These are phyloP conservation scores for Sycophila texana DNA, from an alignment of 2,888 invertebrate genomes.

Conservation along the genomic window DNA sequence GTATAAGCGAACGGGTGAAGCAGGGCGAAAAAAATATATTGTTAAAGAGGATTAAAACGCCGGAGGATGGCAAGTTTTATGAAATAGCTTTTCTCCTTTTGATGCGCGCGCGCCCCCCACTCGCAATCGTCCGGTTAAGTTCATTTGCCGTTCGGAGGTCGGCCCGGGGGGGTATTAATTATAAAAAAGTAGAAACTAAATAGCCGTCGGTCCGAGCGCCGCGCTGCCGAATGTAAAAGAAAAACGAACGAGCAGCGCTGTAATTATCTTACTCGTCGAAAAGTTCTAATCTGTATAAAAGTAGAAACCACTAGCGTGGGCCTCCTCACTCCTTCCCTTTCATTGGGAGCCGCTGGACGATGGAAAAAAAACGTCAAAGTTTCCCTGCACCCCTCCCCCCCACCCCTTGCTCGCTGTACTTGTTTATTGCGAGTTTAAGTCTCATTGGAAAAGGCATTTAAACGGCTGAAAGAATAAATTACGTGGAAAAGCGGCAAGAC, in stretches of 20 bases:
- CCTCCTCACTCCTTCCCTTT: conserved; percentile 52
- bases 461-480: not conserved
- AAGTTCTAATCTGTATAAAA: conserved; percentile 70
- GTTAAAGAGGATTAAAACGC: conserved; percentile 31
- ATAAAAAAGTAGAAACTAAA: conserved; percentile 73
- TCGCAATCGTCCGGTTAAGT: conserved; percentile 62
- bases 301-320: conserved; percentile 65
- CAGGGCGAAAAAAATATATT: conserved; percentile 34
- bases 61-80: conserved; percentile 58
- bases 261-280: conserved; percentile 72
- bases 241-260: conserved; percentile 64
- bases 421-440: conserved; percentile 48
- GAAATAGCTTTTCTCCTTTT: conserved; percentile 60
- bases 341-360: conserved; percentile 34
- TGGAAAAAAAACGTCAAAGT: conserved; percentile 31
- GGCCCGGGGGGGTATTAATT: conserved; percentile 67
- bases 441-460: conserved; percentile 21
- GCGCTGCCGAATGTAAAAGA: conserved; percentile 54
- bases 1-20: too few species aligned
- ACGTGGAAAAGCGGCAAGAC: too few species aligned
- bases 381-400: not conserved
- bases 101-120: conserved; percentile 42
- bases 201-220: conserved; percentile 64
- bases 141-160: conserved; percentile 67
- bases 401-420: conserved; percentile 35